Conservation (phyloP, 2,888 invertebrate species). For the Ametastegia equiseti region DNA sequence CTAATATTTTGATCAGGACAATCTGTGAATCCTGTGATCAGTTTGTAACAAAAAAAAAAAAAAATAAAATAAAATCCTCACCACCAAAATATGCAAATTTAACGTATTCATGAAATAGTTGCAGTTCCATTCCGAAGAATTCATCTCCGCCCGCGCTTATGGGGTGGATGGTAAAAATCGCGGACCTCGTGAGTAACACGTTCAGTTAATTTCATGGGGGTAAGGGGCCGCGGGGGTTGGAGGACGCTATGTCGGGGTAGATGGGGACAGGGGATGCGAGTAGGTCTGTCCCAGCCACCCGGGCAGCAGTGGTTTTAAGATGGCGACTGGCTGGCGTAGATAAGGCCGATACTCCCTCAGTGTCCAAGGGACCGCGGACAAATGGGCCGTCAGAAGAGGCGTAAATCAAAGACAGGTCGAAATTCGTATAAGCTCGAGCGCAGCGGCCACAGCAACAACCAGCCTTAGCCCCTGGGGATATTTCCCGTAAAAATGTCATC, state of each 20-base stretch:
- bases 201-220: conserved; percentile 24
- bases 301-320: conserved; percentile 62
- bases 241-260: background rate
- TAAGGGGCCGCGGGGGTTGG: conserved; percentile 17
- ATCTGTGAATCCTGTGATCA: too few relatives aligned
- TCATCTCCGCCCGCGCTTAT: too few relatives aligned
- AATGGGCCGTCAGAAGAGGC: conserved; percentile 75
- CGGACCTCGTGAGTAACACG: background rate
- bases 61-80: background rate
- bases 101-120: too few relatives aligned
- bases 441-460: conserved; percentile 14
- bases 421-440: conserved; percentile 33
- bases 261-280: conserved; percentile 7
- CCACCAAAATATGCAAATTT: background rate
- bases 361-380: conserved; percentile 71
- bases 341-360: conserved; percentile 61
- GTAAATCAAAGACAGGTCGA: conserved; percentile 69
- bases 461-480: conserved; percentile 22
- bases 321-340: conserved; percentile 70
- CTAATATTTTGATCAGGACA: too few relatives aligned
- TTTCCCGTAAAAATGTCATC: conserved; percentile 18
- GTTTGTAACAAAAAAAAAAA: background rate
- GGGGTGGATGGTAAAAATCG: too few relatives aligned
- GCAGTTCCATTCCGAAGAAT: too few relatives aligned
- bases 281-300: conserved; percentile 37